Percentiles rank a stretch among this genome's conserved stretches.
phyloP scores from a whole-genome alignment of 2,888 invertebrate genomes.

The Strigamia crassipes region DNA sequence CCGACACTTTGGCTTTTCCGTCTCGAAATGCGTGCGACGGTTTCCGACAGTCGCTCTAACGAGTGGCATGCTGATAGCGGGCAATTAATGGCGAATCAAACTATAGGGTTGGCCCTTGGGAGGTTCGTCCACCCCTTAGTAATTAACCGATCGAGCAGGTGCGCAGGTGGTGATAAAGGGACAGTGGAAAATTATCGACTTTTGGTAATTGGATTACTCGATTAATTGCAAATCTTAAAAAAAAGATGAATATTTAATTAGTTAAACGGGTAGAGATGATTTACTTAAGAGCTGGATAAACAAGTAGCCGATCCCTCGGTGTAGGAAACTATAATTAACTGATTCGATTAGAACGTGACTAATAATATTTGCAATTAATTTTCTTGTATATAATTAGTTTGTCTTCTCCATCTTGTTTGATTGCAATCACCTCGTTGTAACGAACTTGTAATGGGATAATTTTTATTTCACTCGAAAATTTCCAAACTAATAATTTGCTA shows the following conservation, averaged over 20 bases:
- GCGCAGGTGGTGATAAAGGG: conserved; percentile 4
- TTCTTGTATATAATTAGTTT: conserved; percentile 34
- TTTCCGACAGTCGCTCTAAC: conserved; percentile 22
- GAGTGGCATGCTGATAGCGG: conserved; percentile 32
- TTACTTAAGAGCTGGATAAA: conserved; percentile 13
- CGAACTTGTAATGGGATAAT: conserved; percentile 23
- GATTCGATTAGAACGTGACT: conserved; percentile 22
- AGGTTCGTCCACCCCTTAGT: conserved; percentile 13
- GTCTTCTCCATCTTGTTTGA: conserved; percentile 8
- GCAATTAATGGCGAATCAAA: conserved; percentile 39
- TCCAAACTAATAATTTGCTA: background rate
- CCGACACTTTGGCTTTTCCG: background rate
- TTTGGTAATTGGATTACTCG: conserved; percentile 11
- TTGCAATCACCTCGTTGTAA: conserved; percentile 31
- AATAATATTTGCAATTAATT: conserved; percentile 42
- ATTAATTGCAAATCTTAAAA: conserved; percentile 4
- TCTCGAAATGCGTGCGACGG: conserved; percentile 6
- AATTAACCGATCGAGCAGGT: conserved; percentile 37
- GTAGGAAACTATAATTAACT: conserved; percentile 13
- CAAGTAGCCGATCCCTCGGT: conserved; percentile 4
- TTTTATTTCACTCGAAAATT: conserved; percentile 2
- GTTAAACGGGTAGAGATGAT: background rate
- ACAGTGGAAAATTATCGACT: background rate
- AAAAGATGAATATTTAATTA: conserved; percentile 29
- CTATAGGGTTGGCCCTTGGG: conserved; percentile 24